Conservation (phyloP, 2,113 vertebrate genomes). For the Notiomystis cincta region DNA sequence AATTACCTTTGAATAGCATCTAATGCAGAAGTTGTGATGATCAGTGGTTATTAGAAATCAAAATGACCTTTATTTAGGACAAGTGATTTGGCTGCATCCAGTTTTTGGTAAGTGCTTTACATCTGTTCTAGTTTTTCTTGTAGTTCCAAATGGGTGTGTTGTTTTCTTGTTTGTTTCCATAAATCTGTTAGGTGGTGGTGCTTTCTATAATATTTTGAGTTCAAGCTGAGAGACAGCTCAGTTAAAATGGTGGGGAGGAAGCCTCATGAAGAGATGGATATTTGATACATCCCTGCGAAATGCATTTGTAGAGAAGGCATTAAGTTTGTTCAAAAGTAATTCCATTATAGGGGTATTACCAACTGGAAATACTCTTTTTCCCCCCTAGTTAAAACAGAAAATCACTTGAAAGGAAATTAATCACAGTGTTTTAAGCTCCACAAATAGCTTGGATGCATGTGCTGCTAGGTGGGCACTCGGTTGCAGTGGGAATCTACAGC, state of each 20-base stretch:
- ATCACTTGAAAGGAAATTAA: neutral
- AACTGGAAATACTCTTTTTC: neutral
- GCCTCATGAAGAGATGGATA: neutral
- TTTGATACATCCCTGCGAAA: neutral
- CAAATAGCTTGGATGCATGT: neutral
- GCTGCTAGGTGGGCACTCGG: neutral
- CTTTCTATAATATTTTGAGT: neutral
- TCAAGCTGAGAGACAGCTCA: neutral
- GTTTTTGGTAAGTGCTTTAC: neutral
- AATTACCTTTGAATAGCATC: neutral
- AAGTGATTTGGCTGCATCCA: neutral
- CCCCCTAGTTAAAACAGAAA: neutral
- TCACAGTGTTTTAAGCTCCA: neutral
- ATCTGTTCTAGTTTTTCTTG: neutral
- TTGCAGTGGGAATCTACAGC: neutral
- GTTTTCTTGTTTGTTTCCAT: neutral
- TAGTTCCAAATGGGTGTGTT: neutral
- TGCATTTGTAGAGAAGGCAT: neutral
- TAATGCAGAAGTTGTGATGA: neutral
- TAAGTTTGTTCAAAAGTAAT: neutral
- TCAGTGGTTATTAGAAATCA: neutral
- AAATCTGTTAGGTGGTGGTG: neutral
- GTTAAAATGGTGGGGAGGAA: neutral
- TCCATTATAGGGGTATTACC: neutral
- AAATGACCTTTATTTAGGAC: slow-evolving; percentile 4